These are phyloP conservation scores for Heliornis fulica DNA, from an alignment of 2,113 vertebrate species.

Conservation along the genomic window DNA sequence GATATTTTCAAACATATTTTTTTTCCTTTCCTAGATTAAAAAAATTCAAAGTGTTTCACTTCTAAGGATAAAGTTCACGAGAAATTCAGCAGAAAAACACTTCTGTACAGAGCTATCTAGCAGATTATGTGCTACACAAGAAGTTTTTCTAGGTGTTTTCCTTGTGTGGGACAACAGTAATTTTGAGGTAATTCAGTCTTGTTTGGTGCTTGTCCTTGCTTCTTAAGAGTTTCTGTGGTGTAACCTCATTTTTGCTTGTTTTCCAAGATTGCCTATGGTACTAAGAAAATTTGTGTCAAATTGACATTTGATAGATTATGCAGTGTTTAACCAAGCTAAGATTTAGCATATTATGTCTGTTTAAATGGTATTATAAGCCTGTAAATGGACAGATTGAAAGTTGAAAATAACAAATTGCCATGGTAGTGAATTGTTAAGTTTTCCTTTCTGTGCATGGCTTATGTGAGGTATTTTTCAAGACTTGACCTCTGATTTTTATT, in stretches of 20 bases:
- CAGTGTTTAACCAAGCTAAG: conserved; percentile 22
- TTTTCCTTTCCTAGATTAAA: not conserved
- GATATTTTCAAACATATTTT: not conserved
- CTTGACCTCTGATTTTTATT: conserved; percentile 30
- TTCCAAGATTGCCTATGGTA: not conserved
- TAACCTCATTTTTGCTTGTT: not conserved
- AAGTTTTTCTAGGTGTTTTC: not conserved
- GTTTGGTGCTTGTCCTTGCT: not conserved
- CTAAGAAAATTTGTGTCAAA: not conserved
- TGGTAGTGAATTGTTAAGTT: not conserved
- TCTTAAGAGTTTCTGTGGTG: not conserved
- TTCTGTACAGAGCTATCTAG: not conserved
- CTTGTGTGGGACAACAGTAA: not conserved
- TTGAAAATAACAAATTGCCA: conserved; percentile 33
- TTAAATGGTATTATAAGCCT: conserved; percentile 40
- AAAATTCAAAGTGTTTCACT: not conserved
- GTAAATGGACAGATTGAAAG: not conserved
- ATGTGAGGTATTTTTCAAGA: not conserved
- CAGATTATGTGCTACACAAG: not conserved
- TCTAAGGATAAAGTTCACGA: not conserved
- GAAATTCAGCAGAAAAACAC: not conserved
- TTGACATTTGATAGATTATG: conserved; percentile 6
- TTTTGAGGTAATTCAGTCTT: not conserved
- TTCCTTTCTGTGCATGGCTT: not conserved
- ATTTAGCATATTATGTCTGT: conserved; percentile 15